Evolutionary conservation across 37 sponge, comb jelly and placozoan genomes (phyloP).

Genomic region (Dysidea cf. avara): DNA sequence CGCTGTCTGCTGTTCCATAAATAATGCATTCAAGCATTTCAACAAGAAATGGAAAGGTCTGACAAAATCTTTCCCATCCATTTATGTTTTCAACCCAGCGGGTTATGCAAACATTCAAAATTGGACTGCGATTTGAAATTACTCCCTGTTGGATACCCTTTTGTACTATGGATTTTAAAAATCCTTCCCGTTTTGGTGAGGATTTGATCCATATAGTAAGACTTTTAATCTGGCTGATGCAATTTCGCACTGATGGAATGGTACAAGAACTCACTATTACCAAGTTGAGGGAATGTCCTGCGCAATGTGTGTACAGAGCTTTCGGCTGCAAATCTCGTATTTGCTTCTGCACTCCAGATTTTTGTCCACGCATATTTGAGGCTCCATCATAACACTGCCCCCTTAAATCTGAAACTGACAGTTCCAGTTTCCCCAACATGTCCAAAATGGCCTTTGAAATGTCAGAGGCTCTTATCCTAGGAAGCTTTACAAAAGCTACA

Average conservation of each 20-base stretch:
- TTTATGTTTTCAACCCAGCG: slow-evolving; percentile 71
- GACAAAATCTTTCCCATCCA: slow-evolving; percentile 55
- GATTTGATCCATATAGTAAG: slow-evolving; percentile 46
- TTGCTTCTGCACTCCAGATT: slow-evolving; percentile 55
- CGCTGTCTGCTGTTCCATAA: slow-evolving; percentile 29
- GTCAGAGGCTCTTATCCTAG: slow-evolving; percentile 50
- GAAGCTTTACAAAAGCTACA: slow-evolving; percentile 46
- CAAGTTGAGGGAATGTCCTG: slow-evolving; percentile 59
- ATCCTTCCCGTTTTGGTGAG: slow-evolving; percentile 49
- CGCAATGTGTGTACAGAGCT: slow-evolving; percentile 55
- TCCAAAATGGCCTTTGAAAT: slow-evolving; percentile 51
- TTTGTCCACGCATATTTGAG: slow-evolving; percentile 65
- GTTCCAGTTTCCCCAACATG: slow-evolving; percentile 23
- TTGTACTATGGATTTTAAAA: slow-evolving; percentile 33
- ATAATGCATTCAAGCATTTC: slow-evolving; percentile 52
- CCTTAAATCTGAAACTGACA: slow-evolving; percentile 44
- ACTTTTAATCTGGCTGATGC: slow-evolving; percentile 46
- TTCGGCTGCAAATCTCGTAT: slow-evolving; percentile 57
- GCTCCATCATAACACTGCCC: slow-evolving; percentile 74
- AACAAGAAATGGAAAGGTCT: slow-evolving; percentile 48
- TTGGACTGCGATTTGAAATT: slow-evolving; percentile 22
- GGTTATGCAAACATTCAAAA: slow-evolving; percentile 58
- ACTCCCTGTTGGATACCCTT: neutral
- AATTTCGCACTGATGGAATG: slow-evolving; percentile 17
- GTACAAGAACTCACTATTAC: slow-evolving; percentile 49